phyloP scores from a whole-genome alignment of 2,888 invertebrate species.

The Epinotia demarniana region DNA sequence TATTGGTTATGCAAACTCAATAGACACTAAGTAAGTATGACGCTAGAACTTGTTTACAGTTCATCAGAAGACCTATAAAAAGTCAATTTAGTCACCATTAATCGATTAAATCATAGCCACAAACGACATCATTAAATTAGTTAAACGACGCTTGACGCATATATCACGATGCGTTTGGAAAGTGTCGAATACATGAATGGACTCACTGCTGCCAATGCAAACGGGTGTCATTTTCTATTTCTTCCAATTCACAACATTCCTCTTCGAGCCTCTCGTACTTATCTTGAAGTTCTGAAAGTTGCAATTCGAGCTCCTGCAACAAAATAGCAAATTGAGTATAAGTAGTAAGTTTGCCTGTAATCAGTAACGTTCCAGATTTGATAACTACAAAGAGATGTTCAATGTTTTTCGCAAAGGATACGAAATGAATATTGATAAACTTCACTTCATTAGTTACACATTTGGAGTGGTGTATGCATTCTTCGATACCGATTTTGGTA shows the following conservation, averaged over 20 bases:
- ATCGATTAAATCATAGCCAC: slow-evolving; percentile 13
- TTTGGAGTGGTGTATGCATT: too few species aligned
- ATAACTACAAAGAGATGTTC: background rate
- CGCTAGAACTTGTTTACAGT: background rate
- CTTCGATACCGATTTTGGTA: background rate
- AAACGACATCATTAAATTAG: slow-evolving; percentile 15
- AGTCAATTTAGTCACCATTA: slow-evolving; percentile 4
- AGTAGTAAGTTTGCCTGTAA: too few species aligned
- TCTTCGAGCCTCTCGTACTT: slow-evolving; percentile 88
- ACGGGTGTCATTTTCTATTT: slow-evolving; percentile 90
- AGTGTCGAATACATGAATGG: slow-evolving; percentile 24
- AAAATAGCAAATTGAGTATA: background rate
- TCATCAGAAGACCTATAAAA: slow-evolving; percentile 12
- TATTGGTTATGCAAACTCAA: background rate
- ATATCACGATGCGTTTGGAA: slow-evolving; percentile 11
- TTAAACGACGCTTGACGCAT: slow-evolving; percentile 28
- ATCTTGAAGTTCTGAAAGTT: slow-evolving; percentile 84
- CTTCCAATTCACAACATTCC: slow-evolving; percentile 90
- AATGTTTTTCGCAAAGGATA: too few species aligned
- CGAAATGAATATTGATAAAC: too few species aligned
- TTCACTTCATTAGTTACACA: too few species aligned
- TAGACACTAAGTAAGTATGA: background rate
- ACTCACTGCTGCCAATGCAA: slow-evolving; percentile 85
- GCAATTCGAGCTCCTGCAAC: slow-evolving; percentile 78
- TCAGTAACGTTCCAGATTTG: background rate